Percentiles rank a stretch among this genome's conserved stretches.
These are phyloP conservation scores for Ramazzottius varieornatus DNA, from an alignment of 2,888 invertebrate species.

Conservation along the genomic window DNA sequence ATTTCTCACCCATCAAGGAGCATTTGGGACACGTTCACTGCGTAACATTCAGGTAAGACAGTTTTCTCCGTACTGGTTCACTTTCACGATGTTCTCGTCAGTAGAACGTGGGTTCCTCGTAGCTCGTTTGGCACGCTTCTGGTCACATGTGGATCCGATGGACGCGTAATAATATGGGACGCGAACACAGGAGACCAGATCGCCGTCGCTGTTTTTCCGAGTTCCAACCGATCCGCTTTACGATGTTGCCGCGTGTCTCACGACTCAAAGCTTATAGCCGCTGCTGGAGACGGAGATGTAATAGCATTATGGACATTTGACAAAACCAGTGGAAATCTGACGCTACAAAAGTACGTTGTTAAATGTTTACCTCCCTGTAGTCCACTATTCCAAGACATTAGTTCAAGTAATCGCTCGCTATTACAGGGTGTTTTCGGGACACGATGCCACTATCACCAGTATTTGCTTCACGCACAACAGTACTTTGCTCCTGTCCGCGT, in stretches of 20 bases:
- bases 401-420: too few species aligned
- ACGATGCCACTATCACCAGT: slow-evolving; percentile 1
- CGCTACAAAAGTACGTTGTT: background rate
- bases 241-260: background rate
- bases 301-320: background rate
- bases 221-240: background rate
- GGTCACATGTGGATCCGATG: background rate
- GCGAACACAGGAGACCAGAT: background rate
- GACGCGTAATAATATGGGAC: background rate
- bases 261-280: background rate
- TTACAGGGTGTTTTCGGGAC: background rate
- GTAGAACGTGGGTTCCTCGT: too few species aligned
- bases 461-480: background rate
- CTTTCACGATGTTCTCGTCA: too few species aligned
- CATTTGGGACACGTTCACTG: background rate
- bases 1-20: background rate
- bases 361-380: too few species aligned
- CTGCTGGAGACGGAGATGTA: background rate
- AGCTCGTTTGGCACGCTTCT: background rate
- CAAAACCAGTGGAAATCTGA: background rate
- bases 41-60: background rate
- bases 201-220: background rate
- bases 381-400: too few species aligned
- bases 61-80: too few species aligned
- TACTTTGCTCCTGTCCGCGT: background rate